Conservation (phyloP, 2,113 vertebrate species). For the Labeo catla region DNA sequence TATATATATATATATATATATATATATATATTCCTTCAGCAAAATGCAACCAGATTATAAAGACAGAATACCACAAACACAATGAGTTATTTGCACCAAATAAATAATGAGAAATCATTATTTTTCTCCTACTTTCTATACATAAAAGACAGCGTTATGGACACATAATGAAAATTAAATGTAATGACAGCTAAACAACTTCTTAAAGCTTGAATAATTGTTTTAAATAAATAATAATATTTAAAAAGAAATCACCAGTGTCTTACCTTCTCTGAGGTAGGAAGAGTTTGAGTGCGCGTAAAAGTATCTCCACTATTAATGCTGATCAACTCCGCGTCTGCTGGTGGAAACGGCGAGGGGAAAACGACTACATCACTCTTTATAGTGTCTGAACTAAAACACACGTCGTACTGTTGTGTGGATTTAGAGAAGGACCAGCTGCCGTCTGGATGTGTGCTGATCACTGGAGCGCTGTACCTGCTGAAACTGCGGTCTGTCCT, state of each 20-base stretch:
- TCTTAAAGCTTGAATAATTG: neutral
- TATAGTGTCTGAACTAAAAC: constrained; percentile 67
- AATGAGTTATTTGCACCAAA: too few species aligned
- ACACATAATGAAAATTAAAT: neutral
- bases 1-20: too few species aligned
- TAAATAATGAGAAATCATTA: too few species aligned
- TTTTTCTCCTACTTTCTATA: too few species aligned
- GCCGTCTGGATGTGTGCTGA: constrained; percentile 61
- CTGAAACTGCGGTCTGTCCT: constrained; percentile 51
- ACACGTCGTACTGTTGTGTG: constrained; percentile 69
- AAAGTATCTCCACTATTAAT: constrained; percentile 53
- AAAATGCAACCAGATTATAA: too few species aligned
- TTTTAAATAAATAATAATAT: neutral
- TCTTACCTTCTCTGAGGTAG: constrained; percentile 17
- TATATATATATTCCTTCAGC: too few species aligned
- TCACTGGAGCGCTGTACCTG: constrained; percentile 50
- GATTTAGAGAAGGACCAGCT: constrained; percentile 72
- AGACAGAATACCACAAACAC: too few species aligned
- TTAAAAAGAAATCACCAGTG: neutral
- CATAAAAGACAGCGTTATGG: neutral
- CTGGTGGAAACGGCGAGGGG: constrained; percentile 35
- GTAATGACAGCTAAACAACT: neutral
- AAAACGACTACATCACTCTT: constrained; percentile 50
- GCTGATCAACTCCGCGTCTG: constrained; percentile 51
- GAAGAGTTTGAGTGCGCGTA: constrained; percentile 60